A percentile compares a stretch with the other conserved stretches of the same genome.
These are phyloP conservation scores for Glossophaga mutica DNA, from an alignment of 2,797 vertebrate species.

Conservation along the genomic window DNA sequence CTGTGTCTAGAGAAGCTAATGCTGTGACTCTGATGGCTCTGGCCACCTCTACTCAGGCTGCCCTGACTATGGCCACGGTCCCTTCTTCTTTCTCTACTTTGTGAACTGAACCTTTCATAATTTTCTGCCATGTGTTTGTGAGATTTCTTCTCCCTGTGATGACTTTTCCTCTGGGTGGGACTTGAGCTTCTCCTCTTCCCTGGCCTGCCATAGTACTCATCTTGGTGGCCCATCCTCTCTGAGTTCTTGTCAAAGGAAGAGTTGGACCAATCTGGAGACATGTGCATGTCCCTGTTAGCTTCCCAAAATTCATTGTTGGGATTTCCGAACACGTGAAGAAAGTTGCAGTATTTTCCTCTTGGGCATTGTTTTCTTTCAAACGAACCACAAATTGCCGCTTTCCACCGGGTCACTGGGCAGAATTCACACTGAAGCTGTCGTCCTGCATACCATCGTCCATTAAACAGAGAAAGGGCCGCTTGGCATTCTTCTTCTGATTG, in stretches of 20 bases:
- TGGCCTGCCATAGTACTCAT: slow-evolving; percentile 76
- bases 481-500: slow-evolving; percentile 76
- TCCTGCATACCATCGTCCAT: too few species aligned
- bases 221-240: slow-evolving; percentile 80
- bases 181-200: slow-evolving; percentile 80
- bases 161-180: slow-evolving; percentile 71
- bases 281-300: slow-evolving; percentile 91
- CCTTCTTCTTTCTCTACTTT: slow-evolving; percentile 78
- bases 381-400: too few species aligned
- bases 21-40: not conserved
- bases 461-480: too few species aligned
- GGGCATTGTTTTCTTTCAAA: slow-evolving; percentile 86
- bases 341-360: slow-evolving; percentile 97
- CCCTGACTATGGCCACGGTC: slow-evolving; percentile 62
- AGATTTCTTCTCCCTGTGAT: slow-evolving; percentile 78
- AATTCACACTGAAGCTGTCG: too few species aligned
- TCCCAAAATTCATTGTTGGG: slow-evolving; percentile 97
- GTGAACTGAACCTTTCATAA: slow-evolving; percentile 78
- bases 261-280: slow-evolving; percentile 87
- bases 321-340: slow-evolving; percentile 97
- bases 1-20: slow-evolving; percentile 50
- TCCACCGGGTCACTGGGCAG: too few species aligned
- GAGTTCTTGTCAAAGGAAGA: slow-evolving; percentile 79
- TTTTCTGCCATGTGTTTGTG: slow-evolving; percentile 73
- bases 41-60: slow-evolving; percentile 47